These are phyloP conservation scores for Anoura caudifer DNA, from an alignment of 2,113 vertebrate genomes.

Conservation along the genomic window DNA sequence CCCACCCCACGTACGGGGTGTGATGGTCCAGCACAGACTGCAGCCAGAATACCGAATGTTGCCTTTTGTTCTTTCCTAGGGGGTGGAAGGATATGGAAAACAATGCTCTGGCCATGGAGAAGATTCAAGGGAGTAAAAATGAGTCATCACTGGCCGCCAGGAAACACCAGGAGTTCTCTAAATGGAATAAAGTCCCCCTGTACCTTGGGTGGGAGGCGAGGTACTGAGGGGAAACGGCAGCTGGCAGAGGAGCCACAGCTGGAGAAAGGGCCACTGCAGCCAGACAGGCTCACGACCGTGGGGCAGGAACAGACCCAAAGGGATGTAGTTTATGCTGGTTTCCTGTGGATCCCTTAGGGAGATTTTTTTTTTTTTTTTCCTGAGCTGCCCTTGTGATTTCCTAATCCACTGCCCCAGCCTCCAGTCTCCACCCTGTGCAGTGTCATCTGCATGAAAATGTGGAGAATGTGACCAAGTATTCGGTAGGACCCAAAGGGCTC, in stretches of 20 bases:
- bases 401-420: not conserved
- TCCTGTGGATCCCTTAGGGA: not conserved
- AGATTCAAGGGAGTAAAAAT: conserved; percentile 42
- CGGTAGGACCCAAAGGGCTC: not conserved
- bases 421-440: not conserved
- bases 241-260: not conserved
- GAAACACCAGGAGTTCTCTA: conserved; percentile 52
- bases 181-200: not conserved
- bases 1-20: not conserved
- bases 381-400: not conserved
- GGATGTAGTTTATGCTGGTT: not conserved
- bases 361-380: not conserved
- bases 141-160: conserved; percentile 36
- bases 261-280: not conserved
- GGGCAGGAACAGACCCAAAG: not conserved
- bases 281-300: not conserved
- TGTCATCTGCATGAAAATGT: conserved; percentile 56
- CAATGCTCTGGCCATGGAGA: conserved; percentile 35
- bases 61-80: conserved; percentile 48
- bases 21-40: not conserved
- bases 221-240: not conserved
- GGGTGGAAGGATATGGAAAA: conserved; percentile 54
- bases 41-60: not conserved
- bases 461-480: conserved; percentile 14
- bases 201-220: not conserved